Percentiles rank a stretch among this genome's conserved stretches.
phyloP scores from a whole-genome alignment of 2,888 invertebrate genomes.

The Drosophila affinis region DNA sequence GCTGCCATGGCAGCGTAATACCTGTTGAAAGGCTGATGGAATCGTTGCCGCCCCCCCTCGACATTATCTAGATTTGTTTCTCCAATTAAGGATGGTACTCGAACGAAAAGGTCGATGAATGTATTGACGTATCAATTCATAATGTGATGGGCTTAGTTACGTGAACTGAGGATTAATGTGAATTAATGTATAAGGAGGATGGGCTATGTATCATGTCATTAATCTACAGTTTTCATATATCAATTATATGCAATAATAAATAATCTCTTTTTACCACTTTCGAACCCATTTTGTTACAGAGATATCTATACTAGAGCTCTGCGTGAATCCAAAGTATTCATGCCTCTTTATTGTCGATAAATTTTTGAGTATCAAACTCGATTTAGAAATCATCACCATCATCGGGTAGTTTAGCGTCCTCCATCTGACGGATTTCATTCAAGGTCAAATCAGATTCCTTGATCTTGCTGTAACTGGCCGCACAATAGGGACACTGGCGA shows the following conservation, averaged over 20 bases:
- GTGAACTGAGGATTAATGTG: background rate
- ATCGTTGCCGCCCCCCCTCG: background rate
- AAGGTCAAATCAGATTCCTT: slow-evolving; percentile 16
- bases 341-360: too few relatives aligned
- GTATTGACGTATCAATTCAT: background rate
- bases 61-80: slow-evolving; percentile 6
- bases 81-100: slow-evolving; percentile 6
- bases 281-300: too few relatives aligned
- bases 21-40: background rate
- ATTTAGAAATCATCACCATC: slow-evolving; percentile 23
- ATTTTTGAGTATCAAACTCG: slow-evolving; percentile 32
- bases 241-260: too few relatives aligned
- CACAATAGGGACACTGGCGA: too few relatives aligned
- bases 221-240: too few relatives aligned
- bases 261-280: too few relatives aligned
- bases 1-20: slow-evolving; percentile 7
- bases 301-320: too few relatives aligned
- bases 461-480: too few relatives aligned
- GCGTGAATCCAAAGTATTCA: too few relatives aligned
- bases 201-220: too few relatives aligned
- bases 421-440: slow-evolving; percentile 40
- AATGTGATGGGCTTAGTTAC: background rate
- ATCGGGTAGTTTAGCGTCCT: slow-evolving; percentile 40
- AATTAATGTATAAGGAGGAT: too few relatives aligned
- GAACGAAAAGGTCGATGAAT: background rate